Evolutionary conservation across 2,797 vertebrate genomes (phyloP), one percentile per base, ranked within the genome.

Genomic region (Ctenosaura bakeri): DNA sequence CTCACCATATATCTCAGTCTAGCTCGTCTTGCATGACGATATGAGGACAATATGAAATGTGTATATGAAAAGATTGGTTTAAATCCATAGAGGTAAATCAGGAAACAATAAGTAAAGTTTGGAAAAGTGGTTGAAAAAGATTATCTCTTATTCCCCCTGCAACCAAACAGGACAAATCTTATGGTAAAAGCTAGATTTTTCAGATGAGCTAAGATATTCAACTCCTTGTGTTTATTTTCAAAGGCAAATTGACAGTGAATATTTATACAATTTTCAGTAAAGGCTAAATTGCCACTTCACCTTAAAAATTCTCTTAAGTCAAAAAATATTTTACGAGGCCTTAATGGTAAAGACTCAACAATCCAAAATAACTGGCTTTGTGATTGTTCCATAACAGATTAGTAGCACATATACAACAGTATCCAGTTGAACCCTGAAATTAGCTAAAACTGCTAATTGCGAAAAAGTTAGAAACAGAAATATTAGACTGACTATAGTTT

Each of bases 401-500:
- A n/a, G 10, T n/a, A 83, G 56, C 54, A 83, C 7, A 59, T 42
- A 24, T 22, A 46, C 16, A 50, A 26, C 32, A 22, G 12, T 42
- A 56, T 54, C 20, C 52, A 87, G 24, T 78, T 24, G 71, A 81
- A 22, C 78, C 16, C 14, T 35, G 26, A 29, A 74, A 81, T 24
- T 59, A 79, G 18, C 35, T 66, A 80, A 80, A 86, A 56, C 18
- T 20, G 1, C 32, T 91, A 92, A 88, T 32, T 78, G 38, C 38
- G 91, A 91, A 83, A 22, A 42, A 26, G 52, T 80, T 7, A 74
- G 69, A 24, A 22, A 77, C 8, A 52, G 26, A 69, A 77, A 32
- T 8, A 81, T 8, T 88, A 83, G 26, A 88, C 79, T n/a, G 35
- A 0, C 87, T 88, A 71, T 88, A 38, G 42, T 93, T 91, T 88